Evolutionary conservation across 2,888 invertebrate genomes (phyloP), one percentile per base, ranked within the genome.

Genomic region (Lasiommata megera): DNA sequence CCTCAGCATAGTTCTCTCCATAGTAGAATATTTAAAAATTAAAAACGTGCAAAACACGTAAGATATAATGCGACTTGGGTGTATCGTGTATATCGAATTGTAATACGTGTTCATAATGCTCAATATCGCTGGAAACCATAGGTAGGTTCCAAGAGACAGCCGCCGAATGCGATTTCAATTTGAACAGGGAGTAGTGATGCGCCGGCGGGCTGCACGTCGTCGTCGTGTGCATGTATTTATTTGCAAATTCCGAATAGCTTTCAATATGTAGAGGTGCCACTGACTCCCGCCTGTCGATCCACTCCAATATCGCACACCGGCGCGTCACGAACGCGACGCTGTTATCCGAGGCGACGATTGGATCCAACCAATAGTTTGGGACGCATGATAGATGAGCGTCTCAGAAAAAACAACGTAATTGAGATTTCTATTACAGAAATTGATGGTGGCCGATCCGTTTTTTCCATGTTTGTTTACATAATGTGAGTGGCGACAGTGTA

Each of bases 371-470:
- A 60, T 60, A 62, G 54, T 53, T 54, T 58, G 56, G 54, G 79
- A 77, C 81, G 79, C 74, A 77, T 52, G 52, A 52, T 52, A 52
- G 52, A 89, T 88, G 88, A 80, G 81, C 64, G 60, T 72, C 77
- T 77, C 81, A 85, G 86, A 88, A 46, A 34, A 89, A 88, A 84
- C 84, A 87, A 78, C 84, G 84, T 88, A 88, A 90, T 90, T 89
- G 90, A 86, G 88, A 88, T 88, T 88, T 87, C 86, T 88, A 88
- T 87, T 88, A 88, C 75, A 77, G 74, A 88, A 87, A 89, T 87
- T 88, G 90, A 84, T 83, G 74, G 80, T 79, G 78, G 82, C 79
- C 85, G 77, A 80, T 82, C 85, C 76, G 70, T 67, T 74, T 72
- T 71, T 79, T 85, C 23, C 76, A 72, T 85, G 84, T 87, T 85